Evolutionary conservation across 1,140 invertebrate species (phyloP), one percentile per base, ranked within the genome.

Genomic region (Drosophila guanche): DNA sequence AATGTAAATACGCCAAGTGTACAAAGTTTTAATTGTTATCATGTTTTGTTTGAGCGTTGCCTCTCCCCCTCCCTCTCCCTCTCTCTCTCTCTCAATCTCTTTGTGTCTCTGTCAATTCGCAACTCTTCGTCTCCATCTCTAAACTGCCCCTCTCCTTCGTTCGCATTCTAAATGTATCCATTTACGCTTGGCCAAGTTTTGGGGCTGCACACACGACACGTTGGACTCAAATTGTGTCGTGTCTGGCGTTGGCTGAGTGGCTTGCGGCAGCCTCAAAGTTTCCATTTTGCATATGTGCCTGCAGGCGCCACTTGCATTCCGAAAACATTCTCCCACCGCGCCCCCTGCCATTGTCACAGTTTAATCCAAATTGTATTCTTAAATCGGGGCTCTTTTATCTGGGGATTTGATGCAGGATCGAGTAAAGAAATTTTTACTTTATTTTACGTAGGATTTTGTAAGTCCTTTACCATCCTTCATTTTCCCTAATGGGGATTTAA

Each of bases 11-110:
- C 81, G 81, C 73, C 81, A 85, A 85, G 81, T 86, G 81, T 85
- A 75, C 81, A 85, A 85, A 85, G 73, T 85, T 85, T 85, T 85
- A 85, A 85, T 85, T 85, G 81, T 85, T 85, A 85, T 85, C 83
- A 81, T 85, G 81, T 85, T 85, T 85, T 85, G 81, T 85, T 79
- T 81, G 72, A 73, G 60, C 74, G 59, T 45, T 78, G 55, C 46
- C 37, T 51, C 42, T 22, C 23, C 61, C 27, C 23, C 3, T 50
- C n/a, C 53, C 10, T 20, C 23, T n/a, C 41, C 22, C 42, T 59
- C 14, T 40, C 29, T 33, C 22, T 40, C 14, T 46, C 22, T 46
- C 6, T 59, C 8, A 20, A 20, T 16, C 8, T 46, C 5, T 43
- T 3, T 41, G 53, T 52, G 25, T 46, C 16, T 51, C 41, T 67